Percentiles rank a stretch among this genome's conserved stretches.
Conservation (phyloP, 2,888 invertebrate genomes). For the Gerris lacustris region DNA sequence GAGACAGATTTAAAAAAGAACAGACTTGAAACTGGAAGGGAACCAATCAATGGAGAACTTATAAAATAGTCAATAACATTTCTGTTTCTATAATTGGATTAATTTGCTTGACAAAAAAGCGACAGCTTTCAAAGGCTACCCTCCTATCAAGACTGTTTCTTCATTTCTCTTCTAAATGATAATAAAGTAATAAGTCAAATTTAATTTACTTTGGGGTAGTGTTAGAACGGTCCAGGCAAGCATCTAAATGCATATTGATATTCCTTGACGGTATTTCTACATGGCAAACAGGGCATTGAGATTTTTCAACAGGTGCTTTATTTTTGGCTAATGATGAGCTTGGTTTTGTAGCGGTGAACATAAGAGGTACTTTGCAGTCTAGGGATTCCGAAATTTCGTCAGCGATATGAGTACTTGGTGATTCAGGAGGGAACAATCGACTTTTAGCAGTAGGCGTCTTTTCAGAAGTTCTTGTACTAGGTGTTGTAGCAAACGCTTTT, state of each 20-base stretch:
- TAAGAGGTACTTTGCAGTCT: conserved; percentile 1
- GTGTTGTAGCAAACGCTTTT: neutral
- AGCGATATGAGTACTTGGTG: neutral
- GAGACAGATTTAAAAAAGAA: no score
- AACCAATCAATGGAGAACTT: neutral
- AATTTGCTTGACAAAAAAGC: no score
- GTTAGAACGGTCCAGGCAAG: conserved; percentile 37
- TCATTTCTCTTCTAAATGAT: no score
- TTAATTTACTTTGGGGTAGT: neutral
- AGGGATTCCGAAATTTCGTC: neutral
- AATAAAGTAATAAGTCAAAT: no score
- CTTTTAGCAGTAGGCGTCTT: conserved; percentile 18
- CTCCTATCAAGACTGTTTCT: no score
- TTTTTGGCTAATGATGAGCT: neutral
- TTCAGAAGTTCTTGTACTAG: conserved; percentile 26
- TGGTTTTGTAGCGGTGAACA: neutral
- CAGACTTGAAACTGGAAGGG: neutral
- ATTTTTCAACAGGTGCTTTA: conserved; percentile 29
- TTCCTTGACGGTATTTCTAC: conserved; percentile 37
- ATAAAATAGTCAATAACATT: no score
- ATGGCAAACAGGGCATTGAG: conserved; percentile 41
- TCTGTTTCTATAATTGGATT: no score
- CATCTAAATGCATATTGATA: conserved; percentile 42
- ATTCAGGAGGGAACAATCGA: conserved; percentile 7
- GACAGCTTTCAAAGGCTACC: no score